These are phyloP conservation scores for Pogonophryne albipinna DNA, from an alignment of 2,797 vertebrate genomes.

Conservation along the genomic window DNA sequence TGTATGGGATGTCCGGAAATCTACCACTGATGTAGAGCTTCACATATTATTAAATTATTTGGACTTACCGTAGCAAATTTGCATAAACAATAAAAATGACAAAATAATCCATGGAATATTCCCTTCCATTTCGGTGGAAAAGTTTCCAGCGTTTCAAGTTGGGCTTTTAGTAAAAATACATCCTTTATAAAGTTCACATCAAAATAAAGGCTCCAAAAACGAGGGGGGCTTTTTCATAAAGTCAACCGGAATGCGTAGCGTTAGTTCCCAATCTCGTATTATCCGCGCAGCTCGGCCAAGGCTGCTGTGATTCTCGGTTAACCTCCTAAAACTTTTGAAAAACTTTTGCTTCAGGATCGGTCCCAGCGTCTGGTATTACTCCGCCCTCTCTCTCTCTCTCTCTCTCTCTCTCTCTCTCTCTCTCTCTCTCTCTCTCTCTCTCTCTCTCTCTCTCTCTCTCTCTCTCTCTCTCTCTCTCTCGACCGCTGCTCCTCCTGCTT, in stretches of 20 bases:
- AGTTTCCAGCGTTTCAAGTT: slow-evolving; percentile 80
- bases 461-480: background rate
- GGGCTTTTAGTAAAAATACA: slow-evolving; percentile 85
- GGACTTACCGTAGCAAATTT: slow-evolving; percentile 80
- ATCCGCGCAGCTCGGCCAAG: slow-evolving; percentile 81
- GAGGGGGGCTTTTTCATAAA: slow-evolving; percentile 73
- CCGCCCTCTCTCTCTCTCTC: slow-evolving; percentile 67
- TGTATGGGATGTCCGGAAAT: slow-evolving; percentile 45
- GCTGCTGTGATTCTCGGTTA: slow-evolving; percentile 79
- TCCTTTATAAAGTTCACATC: slow-evolving; percentile 83
- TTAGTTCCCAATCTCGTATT: slow-evolving; percentile 76
- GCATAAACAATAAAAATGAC: slow-evolving; percentile 79
- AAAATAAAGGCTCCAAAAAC: slow-evolving; percentile 77
- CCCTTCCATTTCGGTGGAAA: slow-evolving; percentile 88
- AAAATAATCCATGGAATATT: slow-evolving; percentile 88
- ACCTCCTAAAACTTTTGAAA: slow-evolving; percentile 84
- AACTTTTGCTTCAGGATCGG: slow-evolving; percentile 75
- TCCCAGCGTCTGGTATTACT: slow-evolving; percentile 77
- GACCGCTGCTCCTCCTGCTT: background rate
- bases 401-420: background rate
- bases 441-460: slow-evolving; percentile 20
- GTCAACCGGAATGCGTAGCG: slow-evolving; percentile 61
- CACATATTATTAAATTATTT: background rate
- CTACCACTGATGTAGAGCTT: background rate
- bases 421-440: background rate